Conservation (phyloP, 1,140 invertebrate species). For the Whitmania pigra region DNA sequence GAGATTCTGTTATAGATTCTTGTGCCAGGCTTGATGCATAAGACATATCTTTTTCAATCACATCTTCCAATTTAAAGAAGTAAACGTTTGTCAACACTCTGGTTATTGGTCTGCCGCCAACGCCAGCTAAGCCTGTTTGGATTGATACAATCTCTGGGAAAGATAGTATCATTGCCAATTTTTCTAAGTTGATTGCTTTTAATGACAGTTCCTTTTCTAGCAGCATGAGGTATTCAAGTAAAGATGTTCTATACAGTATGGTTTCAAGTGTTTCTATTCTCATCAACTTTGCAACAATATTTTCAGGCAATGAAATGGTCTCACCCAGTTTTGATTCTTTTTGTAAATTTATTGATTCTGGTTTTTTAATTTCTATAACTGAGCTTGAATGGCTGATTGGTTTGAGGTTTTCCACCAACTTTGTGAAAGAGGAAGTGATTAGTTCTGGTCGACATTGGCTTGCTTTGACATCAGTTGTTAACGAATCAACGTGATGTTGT, state of each 20-base stretch:
- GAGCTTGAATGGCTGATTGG: constrained; percentile 6
- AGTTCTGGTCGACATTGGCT: background rate
- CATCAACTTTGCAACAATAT: background rate
- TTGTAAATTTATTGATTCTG: background rate
- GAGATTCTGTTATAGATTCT: background rate
- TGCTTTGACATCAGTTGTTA: background rate
- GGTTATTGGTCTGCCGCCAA: background rate
- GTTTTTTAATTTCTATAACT: constrained; percentile 1
- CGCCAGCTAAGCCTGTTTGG: background rate
- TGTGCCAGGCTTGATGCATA: background rate
- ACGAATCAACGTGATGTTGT: background rate
- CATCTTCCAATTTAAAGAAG: background rate
- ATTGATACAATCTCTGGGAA: constrained; percentile 9
- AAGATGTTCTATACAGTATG: constrained; percentile 8
- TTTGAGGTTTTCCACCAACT: constrained; percentile 1
- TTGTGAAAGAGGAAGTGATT: background rate
- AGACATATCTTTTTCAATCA: background rate
- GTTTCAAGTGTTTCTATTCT: constrained; percentile 9
- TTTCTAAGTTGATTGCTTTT: constrained; percentile 12
- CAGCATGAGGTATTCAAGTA: constrained; percentile 5
- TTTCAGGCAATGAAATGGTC: background rate
- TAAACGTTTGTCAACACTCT: constrained; percentile 11
- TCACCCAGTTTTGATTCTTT: background rate
- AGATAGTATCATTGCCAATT: constrained; percentile 13
- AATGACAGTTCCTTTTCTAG: constrained; percentile 13